phyloP scores from a whole-genome alignment of 2,888 invertebrate genomes.

The Oligia strigilis region DNA sequence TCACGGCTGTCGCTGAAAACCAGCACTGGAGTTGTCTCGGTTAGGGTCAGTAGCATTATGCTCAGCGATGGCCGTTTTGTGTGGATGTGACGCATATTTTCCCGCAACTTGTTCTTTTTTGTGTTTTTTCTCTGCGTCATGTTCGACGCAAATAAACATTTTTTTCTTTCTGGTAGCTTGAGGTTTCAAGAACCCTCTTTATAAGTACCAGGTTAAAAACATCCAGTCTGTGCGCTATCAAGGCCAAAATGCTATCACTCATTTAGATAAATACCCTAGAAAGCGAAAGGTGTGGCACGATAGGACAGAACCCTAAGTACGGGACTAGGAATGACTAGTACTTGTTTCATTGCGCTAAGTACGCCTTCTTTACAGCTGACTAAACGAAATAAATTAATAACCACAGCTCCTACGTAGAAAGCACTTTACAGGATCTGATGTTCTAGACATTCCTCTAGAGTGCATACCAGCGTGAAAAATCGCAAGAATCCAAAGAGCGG shows the following conservation, averaged over 20 bases:
- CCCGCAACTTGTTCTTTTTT: not conserved
- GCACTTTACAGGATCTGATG: not conserved
- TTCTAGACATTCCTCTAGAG: slow-evolving; percentile 28
- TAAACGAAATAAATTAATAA: slow-evolving; percentile 22
- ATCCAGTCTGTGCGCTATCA: no score
- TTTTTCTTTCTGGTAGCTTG: not conserved
- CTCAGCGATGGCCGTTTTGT: not conserved
- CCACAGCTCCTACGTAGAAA: not conserved
- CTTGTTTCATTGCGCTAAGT: not conserved
- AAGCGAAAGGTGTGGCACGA: not conserved
- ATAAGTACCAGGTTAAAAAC: not conserved
- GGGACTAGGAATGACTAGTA: not conserved
- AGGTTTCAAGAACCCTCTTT: not conserved
- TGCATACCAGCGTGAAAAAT: slow-evolving; percentile 22
- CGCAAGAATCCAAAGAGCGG: slow-evolving; percentile 37
- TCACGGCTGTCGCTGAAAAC: not conserved
- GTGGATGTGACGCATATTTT: not conserved
- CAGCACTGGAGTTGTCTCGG: not conserved
- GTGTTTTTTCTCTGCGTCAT: not conserved
- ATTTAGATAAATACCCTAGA: not conserved
- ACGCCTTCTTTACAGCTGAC: not conserved
- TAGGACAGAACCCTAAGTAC: not conserved
- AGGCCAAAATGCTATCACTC: not conserved
- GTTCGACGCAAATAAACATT: not conserved
- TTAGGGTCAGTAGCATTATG: not conserved